Percentiles rank a stretch among this genome's conserved stretches.
phyloP scores from a whole-genome alignment of 2,113 vertebrate species.

The Strix uralensis region DNA sequence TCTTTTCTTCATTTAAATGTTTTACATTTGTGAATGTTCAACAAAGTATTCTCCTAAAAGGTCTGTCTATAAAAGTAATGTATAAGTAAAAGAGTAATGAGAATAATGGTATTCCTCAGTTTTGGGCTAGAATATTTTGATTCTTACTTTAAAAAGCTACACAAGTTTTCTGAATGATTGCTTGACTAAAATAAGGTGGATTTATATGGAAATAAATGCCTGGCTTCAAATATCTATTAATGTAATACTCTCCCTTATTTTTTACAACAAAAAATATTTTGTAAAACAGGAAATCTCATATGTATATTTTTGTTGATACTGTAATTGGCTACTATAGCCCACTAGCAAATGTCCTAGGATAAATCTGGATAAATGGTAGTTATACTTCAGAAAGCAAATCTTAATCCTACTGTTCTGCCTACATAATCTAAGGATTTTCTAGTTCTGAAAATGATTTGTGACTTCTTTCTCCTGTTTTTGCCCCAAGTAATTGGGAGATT shows the following conservation, averaged over 20 bases:
- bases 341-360: background rate
- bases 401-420: background rate
- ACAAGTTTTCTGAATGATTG: background rate
- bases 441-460: background rate
- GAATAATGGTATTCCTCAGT: background rate
- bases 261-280: background rate
- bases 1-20: slow-evolving; percentile 46
- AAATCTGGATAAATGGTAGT: slow-evolving; percentile 1
- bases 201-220: slow-evolving; percentile 7
- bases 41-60: background rate
- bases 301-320: slow-evolving; percentile 11
- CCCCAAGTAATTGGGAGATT: background rate
- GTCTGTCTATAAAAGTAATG: background rate
- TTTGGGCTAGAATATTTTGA: background rate
- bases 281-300: slow-evolving; percentile 1
- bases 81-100: background rate
- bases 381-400: background rate
- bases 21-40: slow-evolving; percentile 23
- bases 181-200: slow-evolving; percentile 22
- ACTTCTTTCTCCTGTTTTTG: background rate
- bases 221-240: background rate
- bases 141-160: slow-evolving; percentile 27
- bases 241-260: background rate
- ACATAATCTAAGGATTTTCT: background rate
- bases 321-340: background rate